Evolutionary conservation across 2,113 vertebrate species (phyloP).

Genomic region (Lethenteron reissneri): DNA sequence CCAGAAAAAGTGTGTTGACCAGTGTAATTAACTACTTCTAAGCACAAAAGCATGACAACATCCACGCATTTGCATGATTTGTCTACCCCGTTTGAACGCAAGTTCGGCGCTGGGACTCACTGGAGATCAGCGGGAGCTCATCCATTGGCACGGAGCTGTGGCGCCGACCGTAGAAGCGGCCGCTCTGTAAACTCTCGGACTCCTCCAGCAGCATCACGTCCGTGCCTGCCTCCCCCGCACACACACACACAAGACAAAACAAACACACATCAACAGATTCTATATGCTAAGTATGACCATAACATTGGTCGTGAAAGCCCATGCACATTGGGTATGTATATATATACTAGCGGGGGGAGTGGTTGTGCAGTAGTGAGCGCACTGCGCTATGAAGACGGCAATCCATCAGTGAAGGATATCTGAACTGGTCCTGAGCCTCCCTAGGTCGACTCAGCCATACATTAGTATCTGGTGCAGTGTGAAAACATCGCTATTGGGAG

Average conservation of each 20-base stretch:
- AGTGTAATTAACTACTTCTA: conserved; percentile 28
- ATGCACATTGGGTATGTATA: no score
- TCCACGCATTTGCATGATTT: background rate
- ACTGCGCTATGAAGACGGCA: no score
- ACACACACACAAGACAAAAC: conserved; percentile 9
- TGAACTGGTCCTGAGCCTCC: no score
- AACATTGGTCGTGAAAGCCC: no score
- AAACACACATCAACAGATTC: background rate
- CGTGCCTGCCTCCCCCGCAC: conserved; percentile 31
- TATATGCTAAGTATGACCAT: background rate
- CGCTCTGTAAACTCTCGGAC: conserved; percentile 22
- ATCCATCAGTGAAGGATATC: no score
- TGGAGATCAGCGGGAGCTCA: conserved; percentile 32
- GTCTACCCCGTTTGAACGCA: background rate
- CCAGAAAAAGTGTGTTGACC: no score
- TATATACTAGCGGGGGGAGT: no score
- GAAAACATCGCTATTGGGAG: no score
- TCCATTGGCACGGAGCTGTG: conserved; percentile 87
- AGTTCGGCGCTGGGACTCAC: background rate
- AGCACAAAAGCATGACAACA: background rate
- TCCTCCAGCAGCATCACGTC: conserved; percentile 81
- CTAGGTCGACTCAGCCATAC: no score
- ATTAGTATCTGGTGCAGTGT: no score
- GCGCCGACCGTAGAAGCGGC: conserved; percentile 33
- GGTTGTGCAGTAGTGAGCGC: no score